Conservation (phyloP, 2,888 invertebrate species). For the Ellobium chinense region DNA sequence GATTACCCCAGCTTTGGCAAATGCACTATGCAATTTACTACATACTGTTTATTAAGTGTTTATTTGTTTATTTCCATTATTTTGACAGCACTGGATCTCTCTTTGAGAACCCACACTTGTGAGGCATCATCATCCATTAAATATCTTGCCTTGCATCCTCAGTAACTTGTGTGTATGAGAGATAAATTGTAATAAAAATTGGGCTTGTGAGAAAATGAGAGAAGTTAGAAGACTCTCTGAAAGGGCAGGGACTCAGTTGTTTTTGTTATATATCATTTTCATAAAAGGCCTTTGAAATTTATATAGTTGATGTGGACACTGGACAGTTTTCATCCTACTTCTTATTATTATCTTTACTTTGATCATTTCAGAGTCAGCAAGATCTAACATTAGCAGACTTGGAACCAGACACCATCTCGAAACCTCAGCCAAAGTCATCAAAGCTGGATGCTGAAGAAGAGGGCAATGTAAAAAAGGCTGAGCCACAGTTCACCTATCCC, state of each 20-base stretch:
- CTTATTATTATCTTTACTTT: not conserved
- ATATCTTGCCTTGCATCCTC: too few relatives aligned
- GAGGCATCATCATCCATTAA: too few relatives aligned
- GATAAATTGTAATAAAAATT: not conserved
- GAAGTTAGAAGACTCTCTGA: not conserved
- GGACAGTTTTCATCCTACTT: not conserved
- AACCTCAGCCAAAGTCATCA: conserved; percentile 55
- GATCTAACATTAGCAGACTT: conserved; percentile 66
- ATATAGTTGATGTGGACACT: not conserved
- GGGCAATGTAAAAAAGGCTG: conserved; percentile 13
- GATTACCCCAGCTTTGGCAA: too few relatives aligned
- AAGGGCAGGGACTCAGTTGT: not conserved
- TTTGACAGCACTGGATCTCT: too few relatives aligned
- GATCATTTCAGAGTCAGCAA: conserved; percentile 66
- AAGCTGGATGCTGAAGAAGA: conserved; percentile 45
- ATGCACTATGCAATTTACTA: too few relatives aligned
- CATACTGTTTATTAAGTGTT: too few relatives aligned
- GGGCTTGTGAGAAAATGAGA: not conserved
- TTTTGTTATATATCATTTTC: not conserved
- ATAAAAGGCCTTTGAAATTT: not conserved
- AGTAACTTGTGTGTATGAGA: not conserved
- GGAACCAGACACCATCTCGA: conserved; percentile 64
- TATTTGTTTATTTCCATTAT: too few relatives aligned
- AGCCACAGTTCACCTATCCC: conserved; percentile 28
- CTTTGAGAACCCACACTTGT: too few relatives aligned